phyloP scores from a whole-genome alignment of 2,888 invertebrate genomes.

The Brassicogethes aeneus region DNA sequence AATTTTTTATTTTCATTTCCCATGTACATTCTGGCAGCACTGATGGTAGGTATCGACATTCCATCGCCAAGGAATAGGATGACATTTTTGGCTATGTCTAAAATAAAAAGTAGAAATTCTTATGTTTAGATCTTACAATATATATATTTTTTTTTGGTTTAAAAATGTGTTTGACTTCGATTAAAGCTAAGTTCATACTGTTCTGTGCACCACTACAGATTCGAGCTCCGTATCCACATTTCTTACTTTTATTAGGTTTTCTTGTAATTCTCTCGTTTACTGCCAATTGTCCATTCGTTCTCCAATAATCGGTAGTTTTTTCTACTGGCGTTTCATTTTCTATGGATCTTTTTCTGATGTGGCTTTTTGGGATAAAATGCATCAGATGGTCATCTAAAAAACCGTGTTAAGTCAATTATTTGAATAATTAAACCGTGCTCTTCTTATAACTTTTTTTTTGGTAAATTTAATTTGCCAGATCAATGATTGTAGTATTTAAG shows the following conservation, averaged over 20 bases:
- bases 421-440: no score
- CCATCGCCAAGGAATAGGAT: constrained; percentile 78
- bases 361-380: not conserved
- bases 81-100: constrained; percentile 54
- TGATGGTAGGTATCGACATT: constrained; percentile 72
- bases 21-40: constrained; percentile 63
- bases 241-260: constrained; percentile 6
- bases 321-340: not conserved
- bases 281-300: constrained; percentile 8
- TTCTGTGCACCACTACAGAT: no score
- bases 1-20: constrained; percentile 65
- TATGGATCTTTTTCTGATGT: not conserved
- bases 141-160: not conserved
- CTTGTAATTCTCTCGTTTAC: constrained; percentile 3
- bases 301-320: constrained; percentile 3
- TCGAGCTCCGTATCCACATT: not conserved
- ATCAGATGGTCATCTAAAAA: not conserved
- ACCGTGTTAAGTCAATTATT: no score
- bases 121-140: not conserved
- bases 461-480: no score
- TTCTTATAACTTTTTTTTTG: no score
- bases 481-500: no score
- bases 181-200: not conserved
- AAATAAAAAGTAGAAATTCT: constrained; percentile 7
- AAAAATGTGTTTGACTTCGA: not conserved